A percentile compares a stretch with the other conserved stretches of the same genome.
phyloP scores from a whole-genome alignment of 2,888 invertebrate species.

The Rhagonycha fulva region DNA sequence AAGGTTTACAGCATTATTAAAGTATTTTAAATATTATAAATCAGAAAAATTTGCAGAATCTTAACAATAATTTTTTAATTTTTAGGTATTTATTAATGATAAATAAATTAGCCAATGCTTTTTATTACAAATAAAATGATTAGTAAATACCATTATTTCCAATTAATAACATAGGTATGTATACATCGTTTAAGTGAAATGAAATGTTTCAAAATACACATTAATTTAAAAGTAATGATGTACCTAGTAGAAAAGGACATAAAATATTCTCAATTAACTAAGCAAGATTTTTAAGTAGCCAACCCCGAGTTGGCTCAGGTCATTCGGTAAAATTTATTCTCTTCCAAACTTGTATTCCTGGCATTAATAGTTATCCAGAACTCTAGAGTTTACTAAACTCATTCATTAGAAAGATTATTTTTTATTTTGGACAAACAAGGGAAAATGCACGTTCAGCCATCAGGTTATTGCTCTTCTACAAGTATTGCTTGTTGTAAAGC shows the following conservation, averaged over 20 bases:
- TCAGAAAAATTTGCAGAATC: background rate
- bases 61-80: background rate
- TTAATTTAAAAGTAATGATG: too few relatives aligned
- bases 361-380: background rate
- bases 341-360: background rate
- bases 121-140: background rate
- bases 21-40: slow-evolving; percentile 1
- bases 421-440: background rate
- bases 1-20: slow-evolving; percentile 12
- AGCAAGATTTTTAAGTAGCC: background rate
- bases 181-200: background rate
- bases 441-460: background rate
- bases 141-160: background rate
- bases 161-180: background rate
- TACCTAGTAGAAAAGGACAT: too few relatives aligned
- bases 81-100: background rate
- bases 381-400: background rate
- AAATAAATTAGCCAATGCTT: background rate
- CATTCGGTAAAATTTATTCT: background rate
- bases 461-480: background rate
- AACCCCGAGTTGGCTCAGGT: background rate
- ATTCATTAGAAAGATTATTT: background rate
- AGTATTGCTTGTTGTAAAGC: background rate
- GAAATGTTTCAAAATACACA: background rate
- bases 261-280: background rate